Evolutionary conservation across 2,888 invertebrate genomes (phyloP), one percentile per base, ranked within the genome.

Genomic region (Macropis europaea): DNA sequence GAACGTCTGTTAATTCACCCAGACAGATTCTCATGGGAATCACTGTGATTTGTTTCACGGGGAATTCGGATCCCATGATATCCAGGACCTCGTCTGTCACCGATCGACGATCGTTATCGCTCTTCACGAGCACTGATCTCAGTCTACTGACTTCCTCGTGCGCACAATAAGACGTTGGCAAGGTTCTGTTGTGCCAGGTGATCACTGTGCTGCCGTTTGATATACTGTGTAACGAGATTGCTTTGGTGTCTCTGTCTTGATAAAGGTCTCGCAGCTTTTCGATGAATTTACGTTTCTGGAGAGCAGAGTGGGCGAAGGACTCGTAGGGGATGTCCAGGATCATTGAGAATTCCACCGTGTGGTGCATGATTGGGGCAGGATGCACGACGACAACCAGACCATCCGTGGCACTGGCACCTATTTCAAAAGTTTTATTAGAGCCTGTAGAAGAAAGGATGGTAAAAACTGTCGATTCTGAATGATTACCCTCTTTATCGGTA

Each of bases 291-390:
- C 95, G 92, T 85, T 97, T 95, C 87, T 94, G 92, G 26, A 91
- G 90, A 0, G 96, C 94, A 59, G 94, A 94, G 84, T 94, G 93
- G 0, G 92, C 92, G 75, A 97, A 94, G 32, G 92, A 92, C 6
- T 94, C 93, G 87, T 93, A 94, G 0, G 93, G 92, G 47, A 93
- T 93, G 77, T 94, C 94, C 85, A 97, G 90, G 0, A 94, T 95
- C 92, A 97, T 95, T 76, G 94, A 95, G 90, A 97, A 96, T 87
- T 96, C 95, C 0, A 96, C 94, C 17, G 93, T 95, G 61, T 94
- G 96, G 0, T 92, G 91, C 64, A 92, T 92, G 45, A 92, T 91
- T 0, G 93, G 92, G 0, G 94, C 92, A 61, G 93, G 92, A 72
- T 92, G 93, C 0, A 96, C 96, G 63, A 94, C 94, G 1, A 96